These are phyloP conservation scores for Eupleurogrammus muticus DNA, from an alignment of 2,797 vertebrate genomes.

Conservation along the genomic window DNA sequence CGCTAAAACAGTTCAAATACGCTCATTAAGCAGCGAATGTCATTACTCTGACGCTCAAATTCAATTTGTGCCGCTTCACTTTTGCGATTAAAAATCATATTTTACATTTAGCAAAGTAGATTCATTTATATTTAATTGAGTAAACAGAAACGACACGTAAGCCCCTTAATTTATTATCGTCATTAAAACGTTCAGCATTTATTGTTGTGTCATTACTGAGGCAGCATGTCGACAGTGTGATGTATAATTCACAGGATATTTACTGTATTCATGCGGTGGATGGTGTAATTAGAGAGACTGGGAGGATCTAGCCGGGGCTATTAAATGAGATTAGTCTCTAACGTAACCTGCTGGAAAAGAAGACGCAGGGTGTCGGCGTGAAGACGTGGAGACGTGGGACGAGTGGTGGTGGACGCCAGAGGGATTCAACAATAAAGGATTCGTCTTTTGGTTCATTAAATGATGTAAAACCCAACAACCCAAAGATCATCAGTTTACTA, in stretches of 20 bases:
- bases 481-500: too few species aligned
- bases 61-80: slow-evolving; percentile 19
- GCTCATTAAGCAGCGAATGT: slow-evolving; percentile 25
- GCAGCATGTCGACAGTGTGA: slow-evolving; percentile 58
- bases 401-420: background rate
- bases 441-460: too few species aligned
- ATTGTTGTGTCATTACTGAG: slow-evolving; percentile 43
- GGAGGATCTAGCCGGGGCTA: slow-evolving; percentile 44
- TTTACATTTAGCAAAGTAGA: background rate
- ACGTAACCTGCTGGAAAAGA: slow-evolving; percentile 41
- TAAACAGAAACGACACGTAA: slow-evolving; percentile 47
- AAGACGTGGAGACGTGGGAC: slow-evolving; percentile 19
- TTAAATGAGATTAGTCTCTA: slow-evolving; percentile 52
- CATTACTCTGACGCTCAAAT: slow-evolving; percentile 20
- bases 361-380: background rate
- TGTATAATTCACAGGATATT: slow-evolving; percentile 73
- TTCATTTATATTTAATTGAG: slow-evolving; percentile 44
- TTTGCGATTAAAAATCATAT: slow-evolving; percentile 25
- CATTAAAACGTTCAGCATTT: too few species aligned
- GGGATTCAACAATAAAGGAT: background rate
- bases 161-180: slow-evolving; percentile 48
- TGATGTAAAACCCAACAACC: too few species aligned
- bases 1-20: slow-evolving; percentile 38
- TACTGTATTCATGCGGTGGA: slow-evolving; percentile 60
- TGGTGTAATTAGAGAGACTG: slow-evolving; percentile 52